Base-by-base conservation (phyloP, 2,888 invertebrate species). In the Heliconius aoede region DNA sequence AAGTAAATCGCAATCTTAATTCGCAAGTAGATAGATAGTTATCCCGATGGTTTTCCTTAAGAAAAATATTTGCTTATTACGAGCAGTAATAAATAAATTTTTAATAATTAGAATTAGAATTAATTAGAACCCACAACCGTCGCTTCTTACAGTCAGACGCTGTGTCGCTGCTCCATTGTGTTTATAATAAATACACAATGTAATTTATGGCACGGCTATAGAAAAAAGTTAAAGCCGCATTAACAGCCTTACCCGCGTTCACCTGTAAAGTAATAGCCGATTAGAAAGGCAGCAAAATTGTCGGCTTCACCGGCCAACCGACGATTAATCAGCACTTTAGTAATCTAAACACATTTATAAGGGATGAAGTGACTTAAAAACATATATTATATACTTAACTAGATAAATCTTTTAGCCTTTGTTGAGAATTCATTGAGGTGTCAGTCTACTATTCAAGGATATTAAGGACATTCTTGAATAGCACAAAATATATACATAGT, bases 291-390 rank as follows among this genome's bases (percentile, higher is more conserved):
- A 51, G 61, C 74, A 51, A 69, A 74, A 69, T 74, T 74, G 68
- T 61, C 74, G 74, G 68, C 74, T 74, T 74, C 74, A 68, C 46
- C 68, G 61, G 60, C 68, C 61, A 40, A 68, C 60, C 61, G 28
- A 51, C 74, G 3, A 69, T 74, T 51, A 74, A 74, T 74, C 69
- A 74, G 69, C 69, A 69, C 69, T 69, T 62, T 46, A 69, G 69
- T 74, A 69, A 74, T 62, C 74, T 62, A 51, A 74, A 26, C 61
- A 30, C 61, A 69, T 74, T 69, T 51, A 74, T 74, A 69, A 69
- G 30, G 69, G 68, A 67, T 30, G 13, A 68, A 68, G 68, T 68
- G 30, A 18, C 30, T 55, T 55, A 55, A 55, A 69, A 32, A 55
- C 55, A 55, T 40, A 65, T 32, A 55, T 32, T 55, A 69, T 55